These are phyloP conservation scores for Hololepta plana DNA, from an alignment of 2,888 invertebrate species.

Conservation along the genomic window DNA sequence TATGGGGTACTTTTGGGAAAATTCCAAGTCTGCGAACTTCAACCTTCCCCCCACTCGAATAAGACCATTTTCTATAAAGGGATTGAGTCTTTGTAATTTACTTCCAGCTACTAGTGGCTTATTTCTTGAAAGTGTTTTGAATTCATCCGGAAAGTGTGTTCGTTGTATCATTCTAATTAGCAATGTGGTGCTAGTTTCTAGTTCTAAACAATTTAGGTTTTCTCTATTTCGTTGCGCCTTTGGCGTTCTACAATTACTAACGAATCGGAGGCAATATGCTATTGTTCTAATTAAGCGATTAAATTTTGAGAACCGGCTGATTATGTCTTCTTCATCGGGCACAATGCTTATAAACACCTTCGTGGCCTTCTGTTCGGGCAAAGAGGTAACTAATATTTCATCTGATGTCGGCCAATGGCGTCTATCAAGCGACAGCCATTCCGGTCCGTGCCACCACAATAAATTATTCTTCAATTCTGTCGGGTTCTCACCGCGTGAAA, in stretches of 20 bases:
- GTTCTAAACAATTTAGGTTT: conserved; percentile 2
- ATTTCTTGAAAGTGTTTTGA: neutral
- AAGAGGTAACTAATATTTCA: too few species aligned
- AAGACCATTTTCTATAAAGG: conserved; percentile 10
- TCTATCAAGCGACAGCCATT: too few species aligned
- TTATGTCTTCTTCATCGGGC: too few species aligned
- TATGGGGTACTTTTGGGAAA: conserved; percentile 9
- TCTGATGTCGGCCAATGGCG: too few species aligned
- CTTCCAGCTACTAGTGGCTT: conserved; percentile 1
- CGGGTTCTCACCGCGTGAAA: conserved; percentile 12
- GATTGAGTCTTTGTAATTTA: conserved; percentile 3
- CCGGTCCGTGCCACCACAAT: too few species aligned
- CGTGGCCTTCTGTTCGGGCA: too few species aligned
- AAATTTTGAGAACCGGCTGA: too few species aligned
- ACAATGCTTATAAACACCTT: too few species aligned
- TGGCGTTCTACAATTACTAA: conserved; percentile 3
- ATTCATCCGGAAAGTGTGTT: conserved; percentile 4
- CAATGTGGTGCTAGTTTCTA: neutral
- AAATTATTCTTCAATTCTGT: neutral
- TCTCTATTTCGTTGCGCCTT: neutral
- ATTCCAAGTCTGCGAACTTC: conserved; percentile 6
- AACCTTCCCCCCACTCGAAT: conserved; percentile 12
- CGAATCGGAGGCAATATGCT: conserved; percentile 5
- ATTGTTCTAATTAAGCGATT: too few species aligned
- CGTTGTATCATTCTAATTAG: conserved; percentile 2